These are phyloP conservation scores for Halocynthia aurantium DNA, from an alignment of 23 tunicate genomes.

Conservation along the genomic window DNA sequence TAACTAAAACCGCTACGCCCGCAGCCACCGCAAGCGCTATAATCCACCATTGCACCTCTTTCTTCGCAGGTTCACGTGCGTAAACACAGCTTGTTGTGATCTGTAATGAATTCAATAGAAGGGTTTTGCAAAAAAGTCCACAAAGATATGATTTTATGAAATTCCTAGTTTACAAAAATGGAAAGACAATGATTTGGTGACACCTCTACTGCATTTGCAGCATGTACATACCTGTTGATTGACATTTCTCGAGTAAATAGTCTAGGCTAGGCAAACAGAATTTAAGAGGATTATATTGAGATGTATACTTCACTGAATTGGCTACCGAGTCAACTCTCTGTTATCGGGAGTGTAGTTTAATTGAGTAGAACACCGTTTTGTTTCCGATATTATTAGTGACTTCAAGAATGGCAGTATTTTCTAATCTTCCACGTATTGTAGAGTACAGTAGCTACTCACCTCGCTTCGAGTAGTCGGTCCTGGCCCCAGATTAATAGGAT, in stretches of 20 bases:
- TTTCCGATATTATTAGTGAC: too few species aligned
- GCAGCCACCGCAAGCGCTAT: constrained; percentile 61
- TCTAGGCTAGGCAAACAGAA: too few species aligned
- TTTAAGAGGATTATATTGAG: too few species aligned
- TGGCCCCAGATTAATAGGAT: constrained; percentile 23
- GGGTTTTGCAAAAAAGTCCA: neutral
- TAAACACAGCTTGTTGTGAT: constrained; percentile 43
- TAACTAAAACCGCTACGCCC: constrained; percentile 59
- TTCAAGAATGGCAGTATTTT: too few species aligned
- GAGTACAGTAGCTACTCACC: constrained; percentile 16
- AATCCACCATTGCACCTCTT: constrained; percentile 67
- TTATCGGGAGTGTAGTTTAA: too few species aligned
- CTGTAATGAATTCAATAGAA: constrained; percentile 19
- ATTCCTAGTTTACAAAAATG: neutral
- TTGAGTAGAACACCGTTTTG: too few species aligned
- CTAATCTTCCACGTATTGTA: neutral
- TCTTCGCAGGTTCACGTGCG: constrained; percentile 10
- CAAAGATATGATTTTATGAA: too few species aligned
- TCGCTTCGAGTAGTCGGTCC: constrained; percentile 31
- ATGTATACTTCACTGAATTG: too few species aligned
- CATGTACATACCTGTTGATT: too few species aligned
- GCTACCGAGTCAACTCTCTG: too few species aligned
- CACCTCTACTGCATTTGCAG: too few species aligned
- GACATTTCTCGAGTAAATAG: too few species aligned
- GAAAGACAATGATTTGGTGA: neutral